A percentile compares a stretch with the other conserved stretches of the same genome.
These are phyloP conservation scores for Echiichthys vipera DNA, from an alignment of 2,797 vertebrate species.

Conservation along the genomic window DNA sequence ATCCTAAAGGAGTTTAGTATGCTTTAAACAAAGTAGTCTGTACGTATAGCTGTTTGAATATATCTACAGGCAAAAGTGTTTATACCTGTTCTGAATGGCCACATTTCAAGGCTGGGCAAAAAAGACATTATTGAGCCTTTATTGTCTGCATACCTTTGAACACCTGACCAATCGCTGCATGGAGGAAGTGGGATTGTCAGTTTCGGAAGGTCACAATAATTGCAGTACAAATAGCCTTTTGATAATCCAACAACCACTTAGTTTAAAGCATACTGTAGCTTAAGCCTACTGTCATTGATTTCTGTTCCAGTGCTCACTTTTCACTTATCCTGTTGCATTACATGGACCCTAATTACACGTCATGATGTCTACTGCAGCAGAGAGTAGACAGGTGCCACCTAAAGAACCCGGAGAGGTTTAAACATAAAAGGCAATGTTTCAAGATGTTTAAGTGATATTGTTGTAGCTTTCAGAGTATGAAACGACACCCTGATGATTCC, in stretches of 20 bases:
- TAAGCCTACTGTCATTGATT: neutral
- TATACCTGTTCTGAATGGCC: neutral
- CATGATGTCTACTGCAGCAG: neutral
- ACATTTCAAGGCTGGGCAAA: neutral
- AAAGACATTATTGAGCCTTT: neutral
- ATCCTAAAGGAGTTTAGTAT: neutral
- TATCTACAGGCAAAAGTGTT: neutral
- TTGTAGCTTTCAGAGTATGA: slow-evolving; percentile 9
- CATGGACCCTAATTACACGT: neutral
- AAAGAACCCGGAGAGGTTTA: neutral
- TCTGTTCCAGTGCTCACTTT: neutral
- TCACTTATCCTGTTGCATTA: neutral
- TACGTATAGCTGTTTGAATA: neutral
- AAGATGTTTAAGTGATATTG: neutral
- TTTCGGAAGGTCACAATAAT: neutral
- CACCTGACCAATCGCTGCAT: neutral
- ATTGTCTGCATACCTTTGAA: neutral
- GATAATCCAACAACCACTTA: neutral
- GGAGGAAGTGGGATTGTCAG: accelerated
- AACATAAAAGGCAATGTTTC: neutral
- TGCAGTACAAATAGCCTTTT: neutral
- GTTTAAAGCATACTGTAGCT: neutral
- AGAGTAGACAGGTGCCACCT: neutral
- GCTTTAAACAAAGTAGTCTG: neutral
- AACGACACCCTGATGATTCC: neutral